These are phyloP conservation scores for Epinotia bilunana DNA, from an alignment of 2,888 invertebrate species.

Conservation along the genomic window DNA sequence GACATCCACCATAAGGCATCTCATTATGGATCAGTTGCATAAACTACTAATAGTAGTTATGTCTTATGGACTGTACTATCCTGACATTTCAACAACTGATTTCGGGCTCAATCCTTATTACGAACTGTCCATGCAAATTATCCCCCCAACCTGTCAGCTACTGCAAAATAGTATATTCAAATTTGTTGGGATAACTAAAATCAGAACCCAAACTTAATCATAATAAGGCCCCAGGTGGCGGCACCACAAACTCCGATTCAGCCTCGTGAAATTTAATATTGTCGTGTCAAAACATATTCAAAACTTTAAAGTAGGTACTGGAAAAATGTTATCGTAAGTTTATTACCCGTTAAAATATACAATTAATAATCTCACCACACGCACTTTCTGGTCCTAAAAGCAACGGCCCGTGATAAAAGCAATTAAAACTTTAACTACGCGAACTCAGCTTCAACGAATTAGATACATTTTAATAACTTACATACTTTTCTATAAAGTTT, in stretches of 20 bases:
- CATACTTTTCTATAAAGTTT: not conserved
- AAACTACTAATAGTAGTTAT: not conserved
- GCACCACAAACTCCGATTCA: conserved; percentile 29
- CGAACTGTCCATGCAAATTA: conserved; percentile 42
- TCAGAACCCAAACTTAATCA: conserved; percentile 45
- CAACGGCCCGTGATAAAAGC: conserved; percentile 75
- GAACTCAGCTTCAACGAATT: conserved; percentile 55
- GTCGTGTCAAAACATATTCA: conserved; percentile 30
- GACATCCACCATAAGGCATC: too few relatives aligned
- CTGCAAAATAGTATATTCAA: conserved; percentile 45
- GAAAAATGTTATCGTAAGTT: conserved; percentile 53
- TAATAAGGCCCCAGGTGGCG: conserved; percentile 44
- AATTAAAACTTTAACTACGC: conserved; percentile 80
- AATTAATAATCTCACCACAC: conserved; percentile 71
- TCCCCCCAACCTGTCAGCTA: conserved; percentile 40
- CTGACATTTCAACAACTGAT: conserved; percentile 24
- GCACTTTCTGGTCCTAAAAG: conserved; percentile 72
- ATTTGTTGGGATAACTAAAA: conserved; percentile 45
- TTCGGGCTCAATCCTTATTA: conserved; percentile 22
- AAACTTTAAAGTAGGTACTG: conserved; percentile 51
- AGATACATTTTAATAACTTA: conserved; percentile 32
- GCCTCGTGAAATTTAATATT: conserved; percentile 38
- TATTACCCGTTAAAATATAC: conserved; percentile 65
- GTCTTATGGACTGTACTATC: not conserved
- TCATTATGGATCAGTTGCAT: too few relatives aligned